Percentiles rank a stretch among this genome's conserved stretches.
phyloP scores from a whole-genome alignment of 2,797 vertebrate species.

The Tachyglossus aculeatus region DNA sequence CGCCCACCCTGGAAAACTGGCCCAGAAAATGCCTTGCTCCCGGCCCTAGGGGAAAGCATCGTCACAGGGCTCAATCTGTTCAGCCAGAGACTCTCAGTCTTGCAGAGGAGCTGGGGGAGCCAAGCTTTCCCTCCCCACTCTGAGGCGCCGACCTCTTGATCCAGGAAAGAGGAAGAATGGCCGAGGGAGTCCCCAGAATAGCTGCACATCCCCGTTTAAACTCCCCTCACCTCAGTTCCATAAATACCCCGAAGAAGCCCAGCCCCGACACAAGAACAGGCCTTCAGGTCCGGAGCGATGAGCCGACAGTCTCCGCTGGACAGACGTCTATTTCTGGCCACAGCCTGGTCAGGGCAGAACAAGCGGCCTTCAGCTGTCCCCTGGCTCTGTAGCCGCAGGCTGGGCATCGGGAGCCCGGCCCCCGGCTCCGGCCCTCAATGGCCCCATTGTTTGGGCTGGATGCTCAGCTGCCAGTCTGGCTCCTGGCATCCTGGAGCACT shows the following conservation, averaged over 20 bases:
- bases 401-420: background rate
- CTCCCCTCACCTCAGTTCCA: constrained; percentile 13
- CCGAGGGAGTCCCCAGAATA: constrained; percentile 15
- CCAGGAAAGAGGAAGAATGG: too few species aligned
- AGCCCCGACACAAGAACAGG: constrained; percentile 20
- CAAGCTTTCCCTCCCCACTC: too few species aligned
- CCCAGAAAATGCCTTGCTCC: too few species aligned
- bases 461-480: constrained; percentile 56
- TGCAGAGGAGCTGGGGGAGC: too few species aligned
- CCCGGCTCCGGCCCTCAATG: constrained; percentile 64
- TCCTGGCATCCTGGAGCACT: constrained; percentile 36
- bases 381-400: constrained; percentile 47
- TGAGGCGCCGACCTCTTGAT: too few species aligned
- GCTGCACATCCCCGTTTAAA: background rate
- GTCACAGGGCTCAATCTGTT: too few species aligned
- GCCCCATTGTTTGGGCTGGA: constrained; percentile 61
- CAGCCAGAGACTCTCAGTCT: too few species aligned
- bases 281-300: constrained; percentile 35
- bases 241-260: constrained; percentile 44
- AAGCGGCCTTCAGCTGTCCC: constrained; percentile 65
- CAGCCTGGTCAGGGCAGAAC: constrained; percentile 31
- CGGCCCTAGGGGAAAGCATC: too few species aligned
- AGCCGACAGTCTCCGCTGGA: constrained; percentile 16
- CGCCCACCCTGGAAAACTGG: too few species aligned
- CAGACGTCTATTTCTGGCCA: constrained; percentile 67